Percentiles rank a stretch among this genome's conserved stretches.
Evolutionary conservation across 2,888 invertebrate genomes (phyloP).

Genomic region (Scelioninae gen. 2): DNA sequence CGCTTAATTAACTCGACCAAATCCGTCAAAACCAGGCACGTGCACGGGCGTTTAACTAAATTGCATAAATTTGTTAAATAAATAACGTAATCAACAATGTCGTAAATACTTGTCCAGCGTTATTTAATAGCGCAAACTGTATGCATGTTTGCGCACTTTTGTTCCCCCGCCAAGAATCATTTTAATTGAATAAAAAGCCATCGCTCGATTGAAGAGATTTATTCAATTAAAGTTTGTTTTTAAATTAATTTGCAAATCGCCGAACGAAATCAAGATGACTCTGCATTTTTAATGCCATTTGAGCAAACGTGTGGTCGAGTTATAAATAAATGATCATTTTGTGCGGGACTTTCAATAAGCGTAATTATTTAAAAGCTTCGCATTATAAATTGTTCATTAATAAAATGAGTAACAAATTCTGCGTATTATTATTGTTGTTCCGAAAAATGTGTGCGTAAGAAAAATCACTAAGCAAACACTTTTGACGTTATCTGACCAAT

Average conservation of each 20-base stretch:
- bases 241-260: conserved; percentile 51
- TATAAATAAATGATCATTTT: conserved; percentile 49
- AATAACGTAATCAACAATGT: conserved; percentile 48
- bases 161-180: conserved; percentile 29
- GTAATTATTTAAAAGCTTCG: conserved; percentile 36
- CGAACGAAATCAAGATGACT: conserved; percentile 51
- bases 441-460: too few species aligned
- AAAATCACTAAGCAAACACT: too few species aligned
- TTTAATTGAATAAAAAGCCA: conserved; percentile 41
- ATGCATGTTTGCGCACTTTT: conserved; percentile 12
- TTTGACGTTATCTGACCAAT: too few species aligned
- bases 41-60: conserved; percentile 45
- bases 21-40: conserved; percentile 30
- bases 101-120: conserved; percentile 37
- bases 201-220: conserved; percentile 42
- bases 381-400: conserved; percentile 28
- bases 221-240: conserved; percentile 50
- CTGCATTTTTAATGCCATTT: conserved; percentile 44
- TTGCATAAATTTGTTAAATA: conserved; percentile 53
- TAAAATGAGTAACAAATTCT: conserved; percentile 19
- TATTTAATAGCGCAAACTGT: conserved; percentile 29
- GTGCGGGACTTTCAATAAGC: conserved; percentile 29
- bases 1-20: conserved; percentile 44
- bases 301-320: conserved; percentile 31
- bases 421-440: too few species aligned